Conservation (phyloP, 37 sponge, comb jelly and placozoan species). For the Diacarnus erythraeanus region DNA sequence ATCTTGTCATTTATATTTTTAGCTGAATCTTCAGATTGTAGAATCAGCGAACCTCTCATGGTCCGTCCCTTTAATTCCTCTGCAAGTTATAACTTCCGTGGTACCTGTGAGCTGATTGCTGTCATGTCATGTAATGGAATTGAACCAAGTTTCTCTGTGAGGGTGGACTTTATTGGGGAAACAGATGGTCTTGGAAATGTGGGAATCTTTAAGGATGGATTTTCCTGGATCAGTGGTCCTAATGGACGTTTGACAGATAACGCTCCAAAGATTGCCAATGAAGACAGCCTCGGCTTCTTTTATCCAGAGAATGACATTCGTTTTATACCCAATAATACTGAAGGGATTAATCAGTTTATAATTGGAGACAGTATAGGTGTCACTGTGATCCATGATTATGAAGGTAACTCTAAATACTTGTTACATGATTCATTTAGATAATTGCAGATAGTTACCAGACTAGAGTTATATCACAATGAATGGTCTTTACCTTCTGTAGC, state of each 20-base stretch:
- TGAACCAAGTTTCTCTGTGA: conserved; percentile 14
- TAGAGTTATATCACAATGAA: too few species aligned
- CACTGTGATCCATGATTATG: not conserved
- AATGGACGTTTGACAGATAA: not conserved
- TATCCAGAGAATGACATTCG: not conserved
- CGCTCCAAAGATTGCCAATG: not conserved
- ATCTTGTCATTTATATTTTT: not conserved
- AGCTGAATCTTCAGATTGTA: conserved; percentile 13
- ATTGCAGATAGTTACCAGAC: not conserved
- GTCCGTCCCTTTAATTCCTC: conserved; percentile 14
- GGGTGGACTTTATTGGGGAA: conserved; percentile 41
- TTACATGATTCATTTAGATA: not conserved
- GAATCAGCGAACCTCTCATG: conserved; percentile 15
- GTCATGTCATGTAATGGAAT: conserved; percentile 25
- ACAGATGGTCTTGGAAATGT: conserved; percentile 26
- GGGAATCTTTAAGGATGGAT: conserved; percentile 6
- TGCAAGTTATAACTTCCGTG: conserved; percentile 24
- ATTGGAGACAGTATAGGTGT: not conserved
- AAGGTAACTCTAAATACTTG: not conserved
- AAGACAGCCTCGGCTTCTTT: not conserved
- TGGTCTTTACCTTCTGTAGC: too few species aligned
- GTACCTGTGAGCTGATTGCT: conserved; percentile 43
- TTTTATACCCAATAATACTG: not conserved
- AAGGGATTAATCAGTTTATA: not conserved
- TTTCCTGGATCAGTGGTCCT: conserved; percentile 5